Base-by-base conservation (phyloP, 1,140 invertebrate genomes). In the Diorhabda carinulata region DNA sequence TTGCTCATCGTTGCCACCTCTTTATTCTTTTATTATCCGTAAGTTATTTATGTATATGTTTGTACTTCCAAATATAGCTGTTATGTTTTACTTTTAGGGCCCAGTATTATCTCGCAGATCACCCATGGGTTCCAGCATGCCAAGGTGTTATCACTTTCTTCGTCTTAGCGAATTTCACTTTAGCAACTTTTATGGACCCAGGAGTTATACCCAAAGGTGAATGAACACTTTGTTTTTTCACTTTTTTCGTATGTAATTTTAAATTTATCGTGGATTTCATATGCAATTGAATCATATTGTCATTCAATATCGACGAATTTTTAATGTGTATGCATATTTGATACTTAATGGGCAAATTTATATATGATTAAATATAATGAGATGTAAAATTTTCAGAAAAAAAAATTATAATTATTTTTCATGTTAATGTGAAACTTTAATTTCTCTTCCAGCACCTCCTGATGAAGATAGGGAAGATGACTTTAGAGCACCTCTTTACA, bases 141-240 rank as follows among this genome's bases (percentile, higher is more conserved):
- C 95, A 99, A 87, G 95, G 91, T 73, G 88, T 98, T 73, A 90
- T 99, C 75, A 95, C 96, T 73, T 91, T 98, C 82, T 97, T 98
- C 86, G 96, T 99, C 74, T 84, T 99, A 82, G 93, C 96, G 80
- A 99, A 99, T 88, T 98, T 99, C 83, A 94, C 95, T 74, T 86
- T 99, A 81, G 97, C 98, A 73, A 99, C 97, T 74, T 98, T 98
- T 83, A 98, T 99, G 95, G 97, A 99, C 86, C 98, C 98, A 75
- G 98, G 98, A 81, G 91, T 97, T 74, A 98, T 98, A 87, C 97
- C 97, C 78, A 97, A 95, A 92, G 96, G 96, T 98, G 87, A 82
- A 57, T 42, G 2, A 56, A 8, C 45, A 44, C 61, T 44, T 10
- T 5, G 5, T 45, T 62, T 10, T 43, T 62, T 62, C 25, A 25